These are phyloP conservation scores for Electrophaes corylata DNA, from an alignment of 2,888 invertebrate species.

Conservation along the genomic window DNA sequence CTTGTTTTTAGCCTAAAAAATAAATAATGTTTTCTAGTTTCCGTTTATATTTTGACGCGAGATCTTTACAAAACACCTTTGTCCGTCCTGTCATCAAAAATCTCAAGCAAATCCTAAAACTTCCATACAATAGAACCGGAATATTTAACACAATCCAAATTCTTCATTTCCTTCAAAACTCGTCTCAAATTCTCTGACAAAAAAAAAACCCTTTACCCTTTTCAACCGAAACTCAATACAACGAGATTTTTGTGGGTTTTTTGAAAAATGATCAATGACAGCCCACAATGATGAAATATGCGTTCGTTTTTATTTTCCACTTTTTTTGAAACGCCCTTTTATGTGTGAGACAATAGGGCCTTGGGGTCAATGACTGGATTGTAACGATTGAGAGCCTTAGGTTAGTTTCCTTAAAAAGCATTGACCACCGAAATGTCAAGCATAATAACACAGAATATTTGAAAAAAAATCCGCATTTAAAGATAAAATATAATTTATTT, in stretches of 20 bases:
- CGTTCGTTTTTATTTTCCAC: slow-evolving; percentile 50
- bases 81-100: slow-evolving; percentile 14
- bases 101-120: slow-evolving; percentile 6
- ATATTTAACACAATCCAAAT: slow-evolving; percentile 37
- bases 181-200: slow-evolving; percentile 36
- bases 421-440: not conserved
- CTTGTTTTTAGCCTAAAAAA: not conserved
- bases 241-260: slow-evolving; percentile 69
- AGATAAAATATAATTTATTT: too few species aligned
- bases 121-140: slow-evolving; percentile 18
- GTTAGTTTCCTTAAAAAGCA: not conserved
- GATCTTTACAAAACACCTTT: slow-evolving; percentile 6
- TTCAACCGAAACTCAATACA: slow-evolving; percentile 68
- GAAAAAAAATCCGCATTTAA: too few species aligned
- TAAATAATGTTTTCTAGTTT: not conserved
- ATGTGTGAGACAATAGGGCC: slow-evolving; percentile 69
- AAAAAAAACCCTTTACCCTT: slow-evolving; percentile 46
- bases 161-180: slow-evolving; percentile 39
- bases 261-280: slow-evolving; percentile 83
- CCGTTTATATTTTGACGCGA: not conserved
- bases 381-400: slow-evolving; percentile 31
- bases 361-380: slow-evolving; percentile 58
- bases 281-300: slow-evolving; percentile 76
- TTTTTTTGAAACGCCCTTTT: slow-evolving; percentile 55
- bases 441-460: too few species aligned